Evolutionary conservation across 2,888 invertebrate species (phyloP).

Genomic region (Scaptomyza polygonia): DNA sequence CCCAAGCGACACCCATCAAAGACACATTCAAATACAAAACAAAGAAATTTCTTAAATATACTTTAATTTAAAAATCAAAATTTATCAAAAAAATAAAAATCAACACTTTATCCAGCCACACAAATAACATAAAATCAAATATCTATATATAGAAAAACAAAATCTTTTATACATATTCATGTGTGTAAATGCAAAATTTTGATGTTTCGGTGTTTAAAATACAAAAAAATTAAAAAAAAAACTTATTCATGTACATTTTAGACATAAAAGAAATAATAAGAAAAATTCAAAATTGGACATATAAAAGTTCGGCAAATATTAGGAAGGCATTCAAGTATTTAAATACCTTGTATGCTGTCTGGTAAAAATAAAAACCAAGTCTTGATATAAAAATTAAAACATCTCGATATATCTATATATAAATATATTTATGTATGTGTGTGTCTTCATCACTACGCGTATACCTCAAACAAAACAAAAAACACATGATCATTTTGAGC

Average conservation of each 20-base stretch:
- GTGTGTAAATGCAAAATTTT: constrained; percentile 48
- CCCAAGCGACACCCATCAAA: constrained; percentile 28
- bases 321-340: constrained; percentile 40
- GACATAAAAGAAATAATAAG: constrained; percentile 41
- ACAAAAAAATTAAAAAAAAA: constrained; percentile 45
- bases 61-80: constrained; percentile 15
- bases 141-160: constrained; percentile 32
- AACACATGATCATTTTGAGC: constrained; percentile 73
- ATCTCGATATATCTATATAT: constrained; percentile 72
- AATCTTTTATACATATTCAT: constrained; percentile 16
- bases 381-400: constrained; percentile 55
- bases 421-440: constrained; percentile 82
- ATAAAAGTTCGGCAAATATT: constrained; percentile 40
- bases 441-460: constrained; percentile 85
- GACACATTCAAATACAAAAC: constrained; percentile 14
- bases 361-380: constrained; percentile 31
- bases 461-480: constrained; percentile 85
- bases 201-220: constrained; percentile 72
- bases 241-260: constrained; percentile 49
- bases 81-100: neutral
- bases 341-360: constrained; percentile 69
- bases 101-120: constrained; percentile 7
- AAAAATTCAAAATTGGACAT: constrained; percentile 64
- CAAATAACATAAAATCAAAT: constrained; percentile 21
- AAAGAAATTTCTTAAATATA: constrained; percentile 8